These are phyloP conservation scores for Diabrotica virgifera DNA, from an alignment of 1,140 invertebrate genomes.

Conservation along the genomic window DNA sequence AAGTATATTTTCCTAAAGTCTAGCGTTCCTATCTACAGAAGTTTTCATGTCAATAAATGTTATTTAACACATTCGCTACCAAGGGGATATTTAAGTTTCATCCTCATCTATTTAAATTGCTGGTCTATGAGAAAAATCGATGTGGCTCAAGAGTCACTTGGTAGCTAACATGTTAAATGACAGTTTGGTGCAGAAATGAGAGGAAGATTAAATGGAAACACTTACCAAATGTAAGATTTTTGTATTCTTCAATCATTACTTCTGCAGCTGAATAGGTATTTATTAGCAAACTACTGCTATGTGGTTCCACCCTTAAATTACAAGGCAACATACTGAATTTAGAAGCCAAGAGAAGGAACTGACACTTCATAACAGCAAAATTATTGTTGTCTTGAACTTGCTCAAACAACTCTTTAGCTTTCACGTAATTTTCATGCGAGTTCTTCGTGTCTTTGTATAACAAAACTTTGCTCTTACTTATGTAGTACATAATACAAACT, in stretches of 20 bases:
- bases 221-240: not conserved
- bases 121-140: no score
- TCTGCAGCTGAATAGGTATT: slow-evolving; percentile 5
- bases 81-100: no score
- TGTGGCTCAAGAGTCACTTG: no score
- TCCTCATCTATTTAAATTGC: no score
- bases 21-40: no score
- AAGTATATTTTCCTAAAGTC: no score
- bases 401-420: not conserved
- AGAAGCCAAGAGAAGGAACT: slow-evolving; percentile 8
- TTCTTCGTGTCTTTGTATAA: not conserved
- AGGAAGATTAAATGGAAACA: no score
- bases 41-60: no score
- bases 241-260: slow-evolving; percentile 11
- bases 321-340: slow-evolving; percentile 14
- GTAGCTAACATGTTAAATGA: no score
- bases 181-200: no score
- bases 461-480: slow-evolving; percentile 12
- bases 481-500: slow-evolving; percentile 10
- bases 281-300: slow-evolving; percentile 9
- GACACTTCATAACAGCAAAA: not conserved
- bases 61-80: no score
- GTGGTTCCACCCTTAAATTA: slow-evolving; percentile 3
- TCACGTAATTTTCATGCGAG: not conserved
- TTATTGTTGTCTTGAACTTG: not conserved